Evolutionary conservation across 2,797 vertebrate species (phyloP).

Genomic region (Falco berigora): DNA sequence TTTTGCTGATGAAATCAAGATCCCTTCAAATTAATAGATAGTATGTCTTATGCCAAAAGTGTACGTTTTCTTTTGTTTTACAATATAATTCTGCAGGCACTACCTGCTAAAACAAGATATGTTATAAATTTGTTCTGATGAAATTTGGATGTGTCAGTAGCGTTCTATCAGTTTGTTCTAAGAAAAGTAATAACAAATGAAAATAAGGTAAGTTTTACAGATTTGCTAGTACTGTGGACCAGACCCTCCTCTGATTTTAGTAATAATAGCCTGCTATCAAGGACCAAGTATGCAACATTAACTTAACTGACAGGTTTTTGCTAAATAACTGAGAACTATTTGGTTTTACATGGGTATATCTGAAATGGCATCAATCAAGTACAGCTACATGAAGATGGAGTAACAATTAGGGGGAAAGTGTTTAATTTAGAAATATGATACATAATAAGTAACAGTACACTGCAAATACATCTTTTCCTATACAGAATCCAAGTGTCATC

Average conservation of each 20-base stretch:
- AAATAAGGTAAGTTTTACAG: background rate
- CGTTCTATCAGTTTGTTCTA: slow-evolving; percentile 7
- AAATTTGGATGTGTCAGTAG: background rate
- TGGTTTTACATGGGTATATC: background rate
- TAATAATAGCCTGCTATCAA: background rate
- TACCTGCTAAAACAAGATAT: background rate
- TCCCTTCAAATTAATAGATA: background rate
- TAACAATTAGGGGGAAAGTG: background rate
- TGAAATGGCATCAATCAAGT: background rate
- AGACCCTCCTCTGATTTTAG: background rate
- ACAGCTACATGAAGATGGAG: background rate
- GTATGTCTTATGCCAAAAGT: background rate
- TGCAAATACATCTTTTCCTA: background rate
- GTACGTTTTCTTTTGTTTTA: background rate
- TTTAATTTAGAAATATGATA: background rate
- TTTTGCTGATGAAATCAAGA: background rate
- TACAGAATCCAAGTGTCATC: background rate
- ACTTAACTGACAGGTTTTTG: background rate
- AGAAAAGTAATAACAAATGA: slow-evolving; percentile 10
- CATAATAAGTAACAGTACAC: background rate
- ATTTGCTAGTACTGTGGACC: background rate
- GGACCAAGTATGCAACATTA: background rate
- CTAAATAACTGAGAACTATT: background rate
- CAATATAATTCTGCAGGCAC: background rate
- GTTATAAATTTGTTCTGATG: background rate